Conservation (phyloP, 2,797 vertebrate species). For the Pseudochaenichthys georgianus region DNA sequence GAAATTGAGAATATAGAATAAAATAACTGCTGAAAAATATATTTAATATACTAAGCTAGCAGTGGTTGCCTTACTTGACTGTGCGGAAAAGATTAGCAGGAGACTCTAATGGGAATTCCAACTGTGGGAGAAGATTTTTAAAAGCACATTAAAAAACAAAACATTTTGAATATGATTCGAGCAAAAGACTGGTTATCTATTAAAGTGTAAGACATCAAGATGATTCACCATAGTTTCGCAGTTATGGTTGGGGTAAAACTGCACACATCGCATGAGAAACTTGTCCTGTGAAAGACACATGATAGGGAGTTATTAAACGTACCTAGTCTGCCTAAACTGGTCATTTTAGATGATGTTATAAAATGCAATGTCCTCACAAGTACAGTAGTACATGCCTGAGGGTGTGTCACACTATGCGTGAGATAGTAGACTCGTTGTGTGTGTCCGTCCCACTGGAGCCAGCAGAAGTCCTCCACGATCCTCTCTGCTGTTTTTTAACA, state of each 20-base stretch:
- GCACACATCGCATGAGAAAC: constrained; percentile 89
- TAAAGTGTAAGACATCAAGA: neutral
- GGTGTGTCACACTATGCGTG: constrained; percentile 83
- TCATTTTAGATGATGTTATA: neutral
- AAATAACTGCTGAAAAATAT: neutral
- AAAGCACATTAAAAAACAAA: neutral
- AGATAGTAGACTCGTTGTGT: constrained; percentile 94
- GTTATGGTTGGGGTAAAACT: constrained; percentile 89
- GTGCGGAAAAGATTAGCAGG: constrained; percentile 69
- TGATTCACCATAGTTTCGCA: constrained; percentile 89
- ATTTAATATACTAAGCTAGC: neutral
- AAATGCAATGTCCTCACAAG: constrained; percentile 3
- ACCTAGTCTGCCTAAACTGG: neutral
- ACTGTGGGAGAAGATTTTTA: constrained; percentile 75
- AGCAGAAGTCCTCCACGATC: constrained; percentile 92
- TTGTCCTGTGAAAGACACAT: constrained; percentile 77
- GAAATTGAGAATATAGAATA: neutral
- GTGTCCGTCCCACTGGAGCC: constrained; percentile 94
- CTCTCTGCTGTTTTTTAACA: constrained; percentile 84
- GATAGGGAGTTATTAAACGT: neutral
- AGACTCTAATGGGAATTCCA: constrained; percentile 87
- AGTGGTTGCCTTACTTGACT: constrained; percentile 75
- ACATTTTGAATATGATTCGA: neutral
- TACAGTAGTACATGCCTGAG: neutral
- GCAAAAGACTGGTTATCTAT: neutral